These are phyloP conservation scores for Betta splendens DNA, from an alignment of 2,797 vertebrate genomes.

Conservation along the genomic window DNA sequence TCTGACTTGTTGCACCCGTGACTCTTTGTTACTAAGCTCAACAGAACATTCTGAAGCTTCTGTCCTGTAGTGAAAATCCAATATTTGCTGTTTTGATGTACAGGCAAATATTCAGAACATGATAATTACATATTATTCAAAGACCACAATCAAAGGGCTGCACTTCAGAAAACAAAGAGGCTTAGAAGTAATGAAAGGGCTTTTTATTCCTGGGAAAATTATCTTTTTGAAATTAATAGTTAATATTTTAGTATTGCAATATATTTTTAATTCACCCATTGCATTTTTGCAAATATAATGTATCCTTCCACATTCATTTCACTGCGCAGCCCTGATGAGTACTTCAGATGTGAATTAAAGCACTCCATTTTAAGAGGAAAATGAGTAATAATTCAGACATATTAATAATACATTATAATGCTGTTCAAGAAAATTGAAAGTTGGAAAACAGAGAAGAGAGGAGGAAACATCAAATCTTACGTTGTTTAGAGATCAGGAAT, in stretches of 20 bases:
- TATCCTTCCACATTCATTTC: conserved; percentile 83
- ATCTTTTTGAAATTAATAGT: conserved; percentile 83
- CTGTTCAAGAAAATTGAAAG: conserved; percentile 80
- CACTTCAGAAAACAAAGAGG: conserved; percentile 52
- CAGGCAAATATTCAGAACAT: conserved; percentile 47
- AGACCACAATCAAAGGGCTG: conserved; percentile 43
- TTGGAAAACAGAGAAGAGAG: conserved; percentile 74
- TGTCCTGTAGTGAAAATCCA: conserved; percentile 29
- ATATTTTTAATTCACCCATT: conserved; percentile 85
- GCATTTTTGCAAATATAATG: conserved; percentile 86
- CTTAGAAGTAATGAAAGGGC: conserved; percentile 75
- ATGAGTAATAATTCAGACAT: conserved; percentile 87
- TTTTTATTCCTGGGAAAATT: conserved; percentile 73
- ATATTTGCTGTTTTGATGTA: conserved; percentile 48
- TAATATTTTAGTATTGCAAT: conserved; percentile 85
- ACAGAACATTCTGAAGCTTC: conserved; percentile 27
- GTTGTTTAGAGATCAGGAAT: conserved; percentile 53
- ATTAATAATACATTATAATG: conserved; percentile 87
- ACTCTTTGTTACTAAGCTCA: conserved; percentile 36
- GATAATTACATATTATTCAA: conserved; percentile 62
- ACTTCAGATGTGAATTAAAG: conserved; percentile 87
- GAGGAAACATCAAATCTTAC: conserved; percentile 51
- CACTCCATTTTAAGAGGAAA: conserved; percentile 84
- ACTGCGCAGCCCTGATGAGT: conserved; percentile 81
- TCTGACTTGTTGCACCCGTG: conserved; percentile 21